phyloP scores from a whole-genome alignment of 2,888 invertebrate species.

The Pyrrhosoma nymphula region DNA sequence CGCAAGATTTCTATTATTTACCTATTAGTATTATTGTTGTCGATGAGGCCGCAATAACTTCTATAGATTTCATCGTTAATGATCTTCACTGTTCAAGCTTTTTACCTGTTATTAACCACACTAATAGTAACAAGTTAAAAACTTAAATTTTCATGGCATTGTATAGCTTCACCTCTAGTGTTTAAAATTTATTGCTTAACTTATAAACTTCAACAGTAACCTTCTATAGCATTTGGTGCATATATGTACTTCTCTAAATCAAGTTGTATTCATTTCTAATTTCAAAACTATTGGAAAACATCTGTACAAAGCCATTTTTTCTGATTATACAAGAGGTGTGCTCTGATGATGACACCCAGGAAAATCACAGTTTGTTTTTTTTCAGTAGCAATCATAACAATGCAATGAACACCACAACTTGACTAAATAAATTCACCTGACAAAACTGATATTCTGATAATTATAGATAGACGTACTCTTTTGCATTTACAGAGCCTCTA shows the following conservation, averaged over 20 bases:
- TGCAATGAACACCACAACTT: constrained; percentile 45
- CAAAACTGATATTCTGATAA: neutral
- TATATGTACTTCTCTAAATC: neutral
- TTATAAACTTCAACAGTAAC: constrained; percentile 53
- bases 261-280: constrained; percentile 14
- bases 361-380: constrained; percentile 62
- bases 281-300: constrained; percentile 58
- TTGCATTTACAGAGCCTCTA: constrained; percentile 52
- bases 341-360: constrained; percentile 20
- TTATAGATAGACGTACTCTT: neutral
- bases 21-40: constrained; percentile 61
- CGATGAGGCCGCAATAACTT: constrained; percentile 57
- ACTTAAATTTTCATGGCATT: constrained; percentile 58
- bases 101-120: neutral
- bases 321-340: constrained; percentile 57
- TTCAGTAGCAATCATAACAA: constrained; percentile 47
- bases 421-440: constrained; percentile 30
- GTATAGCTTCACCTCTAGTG: constrained; percentile 56
- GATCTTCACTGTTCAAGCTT: constrained; percentile 46
- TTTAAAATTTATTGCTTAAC: constrained; percentile 52
- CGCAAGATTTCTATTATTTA: constrained; percentile 53
- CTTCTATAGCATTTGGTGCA: constrained; percentile 60
- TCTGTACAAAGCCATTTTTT: constrained; percentile 57
- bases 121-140: constrained; percentile 47
- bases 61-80: constrained; percentile 41